Evolutionary conservation across 2,888 invertebrate species (phyloP).

Genomic region (Polydrusus tereticollis): DNA sequence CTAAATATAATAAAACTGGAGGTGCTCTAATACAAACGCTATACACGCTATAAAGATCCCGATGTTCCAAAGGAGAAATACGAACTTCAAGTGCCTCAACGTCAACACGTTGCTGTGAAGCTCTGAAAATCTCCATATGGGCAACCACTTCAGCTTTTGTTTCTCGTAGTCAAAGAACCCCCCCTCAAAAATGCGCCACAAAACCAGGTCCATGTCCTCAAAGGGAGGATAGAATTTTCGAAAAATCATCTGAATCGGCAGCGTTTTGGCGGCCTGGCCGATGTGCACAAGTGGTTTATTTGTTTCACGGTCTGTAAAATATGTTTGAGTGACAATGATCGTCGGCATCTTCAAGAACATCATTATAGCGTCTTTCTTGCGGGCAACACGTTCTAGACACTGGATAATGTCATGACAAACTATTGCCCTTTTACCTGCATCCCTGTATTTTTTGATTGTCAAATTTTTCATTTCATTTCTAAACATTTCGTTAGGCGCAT

Average conservation of each 20-base stretch:
- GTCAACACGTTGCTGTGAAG: not conserved
- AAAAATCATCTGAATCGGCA: conserved; percentile 17
- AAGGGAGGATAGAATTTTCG: conserved; percentile 10
- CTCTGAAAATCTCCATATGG: not conserved
- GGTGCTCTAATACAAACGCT: not conserved
- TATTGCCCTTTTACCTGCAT: not conserved
- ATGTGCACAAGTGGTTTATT: not conserved
- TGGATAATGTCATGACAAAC: not conserved
- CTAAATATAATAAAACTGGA: not conserved
- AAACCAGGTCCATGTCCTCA: not conserved
- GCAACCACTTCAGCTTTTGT: not conserved
- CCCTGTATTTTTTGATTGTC: not conserved
- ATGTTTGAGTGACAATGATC: not conserved
- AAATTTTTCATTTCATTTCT: not conserved
- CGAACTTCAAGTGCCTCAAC: not conserved
- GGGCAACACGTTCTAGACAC: not conserved
- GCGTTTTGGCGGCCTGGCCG: not conserved
- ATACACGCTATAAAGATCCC: not conserved
- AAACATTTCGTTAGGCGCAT: no score
- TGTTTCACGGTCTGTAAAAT: not conserved
- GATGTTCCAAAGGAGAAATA: not conserved
- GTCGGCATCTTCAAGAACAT: not conserved
- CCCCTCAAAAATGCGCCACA: not conserved
- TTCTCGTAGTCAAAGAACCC: not conserved
- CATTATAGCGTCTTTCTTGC: not conserved